phyloP scores from a whole-genome alignment of 2,888 invertebrate species.

The Timema podura region DNA sequence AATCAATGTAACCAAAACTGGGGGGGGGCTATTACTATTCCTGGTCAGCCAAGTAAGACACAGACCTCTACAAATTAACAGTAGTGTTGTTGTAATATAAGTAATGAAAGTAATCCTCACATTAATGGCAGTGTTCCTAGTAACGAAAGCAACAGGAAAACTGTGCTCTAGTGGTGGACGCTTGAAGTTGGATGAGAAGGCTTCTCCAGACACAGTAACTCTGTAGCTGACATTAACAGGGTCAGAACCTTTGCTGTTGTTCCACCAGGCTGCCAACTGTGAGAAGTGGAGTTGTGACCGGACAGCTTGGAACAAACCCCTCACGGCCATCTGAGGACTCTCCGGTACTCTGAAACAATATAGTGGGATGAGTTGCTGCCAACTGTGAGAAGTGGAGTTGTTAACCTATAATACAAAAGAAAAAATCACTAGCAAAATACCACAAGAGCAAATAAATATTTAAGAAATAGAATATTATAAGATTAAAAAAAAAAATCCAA shows the following conservation, averaged over 20 bases:
- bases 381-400: too few species aligned
- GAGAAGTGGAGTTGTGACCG: conserved; percentile 95
- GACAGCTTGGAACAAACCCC: conserved; percentile 86
- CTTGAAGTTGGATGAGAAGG: conserved; percentile 52
- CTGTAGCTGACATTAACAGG: conserved; percentile 58
- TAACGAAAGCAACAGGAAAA: conserved; percentile 67
- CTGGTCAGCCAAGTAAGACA: too few species aligned
- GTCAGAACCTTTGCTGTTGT: conserved; percentile 43
- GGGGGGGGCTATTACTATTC: too few species aligned
- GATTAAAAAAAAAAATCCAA: too few species aligned
- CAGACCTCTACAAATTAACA: too few species aligned
- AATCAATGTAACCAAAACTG: too few species aligned
- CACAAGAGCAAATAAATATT: too few species aligned
- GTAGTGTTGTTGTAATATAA: too few species aligned
- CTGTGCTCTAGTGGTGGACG: conserved; percentile 58
- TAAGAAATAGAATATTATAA: too few species aligned
- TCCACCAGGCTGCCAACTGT: conserved; percentile 90
- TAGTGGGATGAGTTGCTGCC: too few species aligned
- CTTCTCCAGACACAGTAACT: conserved; percentile 64
- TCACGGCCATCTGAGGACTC: conserved; percentile 44
- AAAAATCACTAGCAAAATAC: too few species aligned
- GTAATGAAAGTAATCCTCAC: conserved; percentile 39
- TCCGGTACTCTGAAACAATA: conserved; percentile 15
- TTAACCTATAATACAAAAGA: too few species aligned
- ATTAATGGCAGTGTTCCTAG: conserved; percentile 58